A percentile compares a stretch with the other conserved stretches of the same genome.
These are phyloP conservation scores for Cyrtorhinus lividipennis DNA, from an alignment of 1,140 invertebrate genomes.

Conservation along the genomic window DNA sequence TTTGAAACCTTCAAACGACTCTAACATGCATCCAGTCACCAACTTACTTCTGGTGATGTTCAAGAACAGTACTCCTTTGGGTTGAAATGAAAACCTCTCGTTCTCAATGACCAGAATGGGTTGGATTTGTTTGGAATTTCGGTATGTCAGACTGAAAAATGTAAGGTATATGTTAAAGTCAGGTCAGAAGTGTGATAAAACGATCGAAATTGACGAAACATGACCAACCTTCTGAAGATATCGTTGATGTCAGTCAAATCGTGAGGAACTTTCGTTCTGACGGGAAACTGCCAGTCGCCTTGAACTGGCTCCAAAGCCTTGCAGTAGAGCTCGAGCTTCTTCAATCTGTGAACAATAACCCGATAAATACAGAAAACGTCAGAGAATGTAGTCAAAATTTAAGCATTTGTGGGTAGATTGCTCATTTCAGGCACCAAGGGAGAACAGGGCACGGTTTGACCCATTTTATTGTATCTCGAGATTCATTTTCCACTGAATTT, in stretches of 20 bases:
- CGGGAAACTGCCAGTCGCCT: not conserved
- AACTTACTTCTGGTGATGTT: not conserved
- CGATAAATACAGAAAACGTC: too few species aligned
- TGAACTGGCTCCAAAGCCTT: not conserved
- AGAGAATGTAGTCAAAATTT: too few species aligned
- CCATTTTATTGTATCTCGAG: too few species aligned
- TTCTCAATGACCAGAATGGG: not conserved
- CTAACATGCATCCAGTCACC: too few species aligned
- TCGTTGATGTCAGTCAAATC: not conserved
- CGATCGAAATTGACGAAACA: not conserved
- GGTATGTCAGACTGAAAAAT: not conserved
- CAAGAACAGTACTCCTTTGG: not conserved
- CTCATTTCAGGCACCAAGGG: too few species aligned
- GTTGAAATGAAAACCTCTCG: not conserved
- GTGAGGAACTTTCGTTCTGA: not conserved
- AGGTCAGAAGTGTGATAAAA: not conserved
- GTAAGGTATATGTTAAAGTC: not conserved
- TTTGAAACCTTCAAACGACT: too few species aligned
- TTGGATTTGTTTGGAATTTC: not conserved
- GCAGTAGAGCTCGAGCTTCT: not conserved
- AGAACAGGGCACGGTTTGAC: too few species aligned
- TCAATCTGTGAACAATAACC: too few species aligned
- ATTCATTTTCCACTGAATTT: too few species aligned
- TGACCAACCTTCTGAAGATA: not conserved
- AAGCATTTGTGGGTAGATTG: too few species aligned